Percentiles rank a stretch among this genome's conserved stretches.
These are phyloP conservation scores for Nephrotoma guestfalica DNA, from an alignment of 2,888 invertebrate species.

Conservation along the genomic window DNA sequence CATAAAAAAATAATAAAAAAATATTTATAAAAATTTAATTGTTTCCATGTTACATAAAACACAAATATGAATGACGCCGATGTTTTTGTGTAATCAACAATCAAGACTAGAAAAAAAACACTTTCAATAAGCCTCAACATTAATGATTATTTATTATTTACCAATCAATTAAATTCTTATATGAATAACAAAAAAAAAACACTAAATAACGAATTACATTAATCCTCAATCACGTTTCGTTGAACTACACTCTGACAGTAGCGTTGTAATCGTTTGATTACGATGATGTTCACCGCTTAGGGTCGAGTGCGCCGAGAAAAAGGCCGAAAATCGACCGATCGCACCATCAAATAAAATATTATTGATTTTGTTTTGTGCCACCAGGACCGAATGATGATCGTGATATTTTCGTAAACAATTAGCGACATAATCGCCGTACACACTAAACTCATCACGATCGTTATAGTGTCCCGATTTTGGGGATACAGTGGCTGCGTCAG, in stretches of 20 bases:
- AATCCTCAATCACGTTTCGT: slow-evolving; percentile 1
- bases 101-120: neutral
- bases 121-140: neutral
- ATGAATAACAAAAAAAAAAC: neutral
- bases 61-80: neutral
- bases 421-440: slow-evolving; percentile 1
- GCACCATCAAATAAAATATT: slow-evolving; percentile 2
- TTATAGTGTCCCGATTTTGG: neutral
- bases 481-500: neutral
- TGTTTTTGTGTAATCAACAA: neutral
- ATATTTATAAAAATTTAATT: neutral
- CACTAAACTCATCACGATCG: neutral
- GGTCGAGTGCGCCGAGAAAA: neutral
- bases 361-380: slow-evolving; percentile 1
- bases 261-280: neutral
- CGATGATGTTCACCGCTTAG: neutral
- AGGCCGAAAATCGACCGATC: neutral
- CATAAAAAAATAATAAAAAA: neutral
- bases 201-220: neutral
- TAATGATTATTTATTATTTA: neutral
- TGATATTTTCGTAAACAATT: slow-evolving; percentile 4
- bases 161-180: neutral
- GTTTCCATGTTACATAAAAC: neutral
- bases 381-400: slow-evolving; percentile 3
- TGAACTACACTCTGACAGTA: neutral